Percentiles rank a stretch among this genome's conserved stretches.
Evolutionary conservation across 2,888 invertebrate genomes (phyloP).

Genomic region (Vesta saturnalis): DNA sequence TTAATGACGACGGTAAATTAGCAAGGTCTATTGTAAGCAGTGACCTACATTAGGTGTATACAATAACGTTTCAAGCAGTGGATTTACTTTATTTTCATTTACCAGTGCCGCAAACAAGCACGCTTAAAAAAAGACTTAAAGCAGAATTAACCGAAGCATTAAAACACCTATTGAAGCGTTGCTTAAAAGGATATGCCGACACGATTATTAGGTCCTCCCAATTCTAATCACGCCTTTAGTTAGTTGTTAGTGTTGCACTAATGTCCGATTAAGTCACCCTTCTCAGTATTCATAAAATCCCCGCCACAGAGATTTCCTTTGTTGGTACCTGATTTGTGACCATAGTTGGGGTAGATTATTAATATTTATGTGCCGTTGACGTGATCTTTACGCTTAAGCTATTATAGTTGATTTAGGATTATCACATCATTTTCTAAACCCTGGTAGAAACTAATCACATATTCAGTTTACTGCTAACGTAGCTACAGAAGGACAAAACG

Average conservation of each 20-base stretch:
- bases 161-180: not conserved
- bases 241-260: constrained; percentile 34
- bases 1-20: constrained; percentile 25
- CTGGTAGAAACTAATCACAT: not conserved
- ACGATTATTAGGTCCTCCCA: constrained; percentile 25
- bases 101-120: not conserved
- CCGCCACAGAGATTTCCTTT: constrained; percentile 34
- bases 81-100: too few species aligned
- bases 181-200: constrained; percentile 8
- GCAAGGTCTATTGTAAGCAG: constrained; percentile 23
- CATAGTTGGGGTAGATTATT: constrained; percentile 34
- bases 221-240: constrained; percentile 37
- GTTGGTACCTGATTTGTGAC: constrained; percentile 37
- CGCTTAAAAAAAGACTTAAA: too few species aligned
- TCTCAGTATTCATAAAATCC: constrained; percentile 34
- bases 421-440: not conserved
- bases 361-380: constrained; percentile 37
- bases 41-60: constrained; percentile 21
- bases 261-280: constrained; percentile 38
- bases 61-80: too few species aligned
- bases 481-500: too few species aligned
- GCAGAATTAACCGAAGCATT: too few species aligned
- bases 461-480: not conserved
- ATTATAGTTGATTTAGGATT: constrained; percentile 9
- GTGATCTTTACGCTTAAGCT: constrained; percentile 26